phyloP scores from a whole-genome alignment of 37 sponge, comb jelly and placozoan genomes.

The Beroe ovata region DNA sequence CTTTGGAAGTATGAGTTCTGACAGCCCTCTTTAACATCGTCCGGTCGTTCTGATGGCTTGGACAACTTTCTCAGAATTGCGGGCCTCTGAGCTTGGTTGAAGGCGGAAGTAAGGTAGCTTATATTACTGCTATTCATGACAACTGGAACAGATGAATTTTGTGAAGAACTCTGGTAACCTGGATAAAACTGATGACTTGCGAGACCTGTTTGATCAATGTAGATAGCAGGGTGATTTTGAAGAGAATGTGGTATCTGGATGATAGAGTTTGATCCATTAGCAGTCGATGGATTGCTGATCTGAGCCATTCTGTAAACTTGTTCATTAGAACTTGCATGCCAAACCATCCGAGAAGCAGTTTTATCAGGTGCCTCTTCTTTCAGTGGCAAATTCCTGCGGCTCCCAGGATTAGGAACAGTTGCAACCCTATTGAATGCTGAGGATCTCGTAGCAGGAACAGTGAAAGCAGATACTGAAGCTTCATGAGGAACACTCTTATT shows the following conservation, averaged over 20 bases:
- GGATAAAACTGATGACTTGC: constrained; percentile 8
- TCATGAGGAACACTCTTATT: background rate
- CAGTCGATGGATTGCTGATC: background rate
- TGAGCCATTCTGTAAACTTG: constrained; percentile 66
- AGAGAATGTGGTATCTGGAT: constrained; percentile 46
- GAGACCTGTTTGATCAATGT: constrained; percentile 27
- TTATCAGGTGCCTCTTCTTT: background rate
- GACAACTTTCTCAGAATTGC: constrained; percentile 45
- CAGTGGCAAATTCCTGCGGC: background rate
- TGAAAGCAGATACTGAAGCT: constrained; percentile 22
- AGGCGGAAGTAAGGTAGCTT: background rate
- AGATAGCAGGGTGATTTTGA: constrained; percentile 34
- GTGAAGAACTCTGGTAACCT: background rate
- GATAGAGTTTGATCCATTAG: constrained; percentile 46
- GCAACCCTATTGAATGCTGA: constrained; percentile 55
- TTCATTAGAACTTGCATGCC: constrained; percentile 62
- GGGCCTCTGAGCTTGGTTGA: constrained; percentile 30
- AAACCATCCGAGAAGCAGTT: constrained; percentile 6
- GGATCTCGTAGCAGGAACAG: constrained; percentile 49
- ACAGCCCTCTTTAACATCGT: constrained; percentile 8
- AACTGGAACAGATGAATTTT: constrained; percentile 37
- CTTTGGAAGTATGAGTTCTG: constrained; percentile 25
- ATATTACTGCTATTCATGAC: constrained; percentile 54
- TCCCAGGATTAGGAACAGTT: background rate
- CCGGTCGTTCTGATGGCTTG: constrained; percentile 11